Percentiles rank a stretch among this genome's conserved stretches.
These are phyloP conservation scores for Synanthedon andrenaeformis DNA, from an alignment of 2,888 invertebrate species.

Conservation along the genomic window DNA sequence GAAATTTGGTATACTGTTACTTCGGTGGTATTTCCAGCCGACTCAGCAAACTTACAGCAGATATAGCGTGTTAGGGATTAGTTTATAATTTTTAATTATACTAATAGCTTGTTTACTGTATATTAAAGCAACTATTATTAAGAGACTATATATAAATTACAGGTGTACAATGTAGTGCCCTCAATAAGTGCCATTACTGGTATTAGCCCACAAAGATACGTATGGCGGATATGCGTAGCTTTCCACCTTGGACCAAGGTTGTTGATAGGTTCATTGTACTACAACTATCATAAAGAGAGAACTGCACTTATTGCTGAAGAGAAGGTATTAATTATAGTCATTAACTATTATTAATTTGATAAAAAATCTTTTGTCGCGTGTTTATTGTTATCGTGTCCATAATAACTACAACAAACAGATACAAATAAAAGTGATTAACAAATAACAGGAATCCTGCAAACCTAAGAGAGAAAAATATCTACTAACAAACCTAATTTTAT, in stretches of 20 bases:
- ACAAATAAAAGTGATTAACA: too few species aligned
- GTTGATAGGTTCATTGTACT: conserved; percentile 88
- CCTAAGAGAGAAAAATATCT: too few species aligned
- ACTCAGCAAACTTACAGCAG: too few species aligned
- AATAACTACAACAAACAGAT: background rate
- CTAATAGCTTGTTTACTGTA: too few species aligned
- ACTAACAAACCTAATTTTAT: too few species aligned
- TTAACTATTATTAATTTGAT: background rate
- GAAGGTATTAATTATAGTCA: conserved; percentile 35
- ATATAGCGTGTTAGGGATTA: too few species aligned
- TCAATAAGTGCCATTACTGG: conserved; percentile 97
- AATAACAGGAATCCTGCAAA: too few species aligned
- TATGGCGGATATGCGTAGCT: conserved; percentile 93
- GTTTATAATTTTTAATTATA: too few species aligned
- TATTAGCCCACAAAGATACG: conserved; percentile 90
- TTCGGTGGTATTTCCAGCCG: too few species aligned
- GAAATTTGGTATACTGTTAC: too few species aligned
- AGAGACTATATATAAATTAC: conserved; percentile 15
- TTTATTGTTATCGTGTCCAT: background rate
- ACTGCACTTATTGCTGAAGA: conserved; percentile 70
- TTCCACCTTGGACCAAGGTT: conserved; percentile 92
- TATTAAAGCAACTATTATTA: too few species aligned
- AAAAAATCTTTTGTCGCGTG: too few species aligned
- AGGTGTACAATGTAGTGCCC: conserved; percentile 95
- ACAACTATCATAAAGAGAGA: conserved; percentile 81